Conservation (phyloP, 30 jellyfish, hydroid and myxozoan genomes). For the Morbakka virulenta region DNA sequence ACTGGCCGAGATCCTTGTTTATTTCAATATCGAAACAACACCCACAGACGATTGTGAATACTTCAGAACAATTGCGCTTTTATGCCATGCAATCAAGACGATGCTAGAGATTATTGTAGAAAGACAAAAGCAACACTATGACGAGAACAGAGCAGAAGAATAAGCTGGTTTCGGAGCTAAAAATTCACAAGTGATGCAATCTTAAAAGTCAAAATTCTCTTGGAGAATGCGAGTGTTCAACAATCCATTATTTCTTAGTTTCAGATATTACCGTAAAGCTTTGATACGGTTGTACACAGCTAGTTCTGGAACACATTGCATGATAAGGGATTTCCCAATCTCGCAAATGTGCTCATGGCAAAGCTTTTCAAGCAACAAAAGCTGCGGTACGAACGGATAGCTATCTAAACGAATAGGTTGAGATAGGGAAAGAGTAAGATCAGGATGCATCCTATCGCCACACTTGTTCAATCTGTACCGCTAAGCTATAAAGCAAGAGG, state of each 20-base stretch:
- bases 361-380: neutral
- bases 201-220: too few relatives aligned
- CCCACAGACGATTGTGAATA: neutral
- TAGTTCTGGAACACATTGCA: neutral
- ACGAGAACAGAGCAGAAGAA: neutral
- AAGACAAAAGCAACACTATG: neutral
- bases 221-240: neutral
- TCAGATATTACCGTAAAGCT: neutral
- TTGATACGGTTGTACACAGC: neutral
- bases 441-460: too few relatives aligned
- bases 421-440: too few relatives aligned
- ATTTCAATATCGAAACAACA: too few relatives aligned
- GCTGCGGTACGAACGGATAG: neutral
- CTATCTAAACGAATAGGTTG: neutral
- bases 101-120: neutral
- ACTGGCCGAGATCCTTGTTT: too few relatives aligned
- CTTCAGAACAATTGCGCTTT: neutral
- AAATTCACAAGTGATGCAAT: neutral
- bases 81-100: neutral
- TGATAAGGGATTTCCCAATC: neutral
- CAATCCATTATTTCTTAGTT: neutral
- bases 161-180: neutral
- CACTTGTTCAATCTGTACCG: neutral
- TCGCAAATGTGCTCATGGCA: neutral
- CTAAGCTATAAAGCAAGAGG: neutral